These are phyloP conservation scores for Dasyprocta punctata DNA, from an alignment of 2,113 vertebrate species.

Conservation along the genomic window DNA sequence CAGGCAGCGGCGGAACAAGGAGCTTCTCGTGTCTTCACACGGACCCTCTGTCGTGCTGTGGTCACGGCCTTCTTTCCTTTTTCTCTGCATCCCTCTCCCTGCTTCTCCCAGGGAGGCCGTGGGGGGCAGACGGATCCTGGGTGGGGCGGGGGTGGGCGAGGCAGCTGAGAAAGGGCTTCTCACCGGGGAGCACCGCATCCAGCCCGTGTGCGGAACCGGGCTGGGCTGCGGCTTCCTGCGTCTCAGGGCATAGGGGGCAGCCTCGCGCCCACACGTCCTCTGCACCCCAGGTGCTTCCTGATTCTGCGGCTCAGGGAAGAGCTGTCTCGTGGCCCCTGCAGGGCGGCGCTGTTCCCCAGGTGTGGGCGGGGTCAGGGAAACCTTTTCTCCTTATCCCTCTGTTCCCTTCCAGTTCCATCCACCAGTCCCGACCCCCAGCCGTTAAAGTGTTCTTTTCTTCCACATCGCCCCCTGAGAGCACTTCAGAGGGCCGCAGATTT, in stretches of 20 bases:
- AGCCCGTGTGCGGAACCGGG: accelerated
- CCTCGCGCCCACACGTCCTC: neutral
- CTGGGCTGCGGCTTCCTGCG: neutral
- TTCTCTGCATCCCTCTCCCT: neutral
- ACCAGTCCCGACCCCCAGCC: neutral
- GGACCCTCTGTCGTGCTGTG: neutral
- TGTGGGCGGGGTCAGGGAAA: no score
- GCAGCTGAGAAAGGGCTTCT: neutral
- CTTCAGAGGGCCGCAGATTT: neutral
- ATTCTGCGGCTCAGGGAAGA: neutral
- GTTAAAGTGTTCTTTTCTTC: neutral
- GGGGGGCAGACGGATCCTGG: neutral
- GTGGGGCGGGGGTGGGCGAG: neutral
- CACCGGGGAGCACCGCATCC: accelerated
- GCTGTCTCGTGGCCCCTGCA: neutral
- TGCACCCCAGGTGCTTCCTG: neutral
- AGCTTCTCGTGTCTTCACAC: accelerated
- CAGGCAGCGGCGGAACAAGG: neutral
- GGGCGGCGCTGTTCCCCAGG: neutral
- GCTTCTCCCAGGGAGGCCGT: neutral
- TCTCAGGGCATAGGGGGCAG: neutral
- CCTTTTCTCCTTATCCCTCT: neutral
- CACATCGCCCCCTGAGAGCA: neutral
- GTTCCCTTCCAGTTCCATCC: neutral
- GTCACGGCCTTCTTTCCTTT: neutral